Percentiles rank a stretch among this genome's conserved stretches.
Conservation (phyloP, 2,113 vertebrate genomes). For the Cebidichthys violaceus region DNA sequence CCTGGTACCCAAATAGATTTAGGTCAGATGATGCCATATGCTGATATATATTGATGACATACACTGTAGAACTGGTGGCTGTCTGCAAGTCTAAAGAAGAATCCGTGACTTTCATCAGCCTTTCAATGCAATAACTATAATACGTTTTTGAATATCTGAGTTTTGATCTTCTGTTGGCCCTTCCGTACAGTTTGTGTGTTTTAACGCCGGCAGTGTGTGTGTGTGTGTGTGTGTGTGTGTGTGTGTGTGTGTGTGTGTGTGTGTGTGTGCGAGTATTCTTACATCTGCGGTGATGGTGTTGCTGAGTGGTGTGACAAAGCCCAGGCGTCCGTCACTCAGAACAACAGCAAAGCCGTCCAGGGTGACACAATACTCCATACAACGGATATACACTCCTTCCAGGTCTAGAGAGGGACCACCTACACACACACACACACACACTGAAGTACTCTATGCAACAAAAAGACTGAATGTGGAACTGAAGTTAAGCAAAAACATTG, state of each 20-base stretch:
- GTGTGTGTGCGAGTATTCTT: constrained; percentile 51
- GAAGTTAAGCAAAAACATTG: background rate
- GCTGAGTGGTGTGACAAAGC: constrained; percentile 94
- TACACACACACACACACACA: constrained; percentile 46
- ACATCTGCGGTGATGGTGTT: constrained; percentile 93
- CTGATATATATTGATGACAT: background rate
- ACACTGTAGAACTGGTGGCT: background rate
- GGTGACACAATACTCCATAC: constrained; percentile 96
- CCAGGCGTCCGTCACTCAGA: constrained; percentile 94
- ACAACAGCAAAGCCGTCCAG: constrained; percentile 97
- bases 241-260: background rate
- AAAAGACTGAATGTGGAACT: background rate
- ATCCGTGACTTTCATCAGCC: background rate
- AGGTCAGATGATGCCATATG: background rate
- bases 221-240: background rate
- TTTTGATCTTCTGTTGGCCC: background rate
- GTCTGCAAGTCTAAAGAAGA: background rate
- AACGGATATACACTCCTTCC: constrained; percentile 88
- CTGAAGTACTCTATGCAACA: background rate
- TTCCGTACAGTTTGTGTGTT: background rate
- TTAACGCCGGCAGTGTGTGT: background rate
- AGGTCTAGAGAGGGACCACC: constrained; percentile 94
- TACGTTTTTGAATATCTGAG: background rate
- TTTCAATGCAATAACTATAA: background rate
- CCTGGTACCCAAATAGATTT: background rate